Evolutionary conservation across 1,140 invertebrate species (phyloP), one percentile per base, ranked within the genome.

Genomic region (Brachionus calyciflorus): DNA sequence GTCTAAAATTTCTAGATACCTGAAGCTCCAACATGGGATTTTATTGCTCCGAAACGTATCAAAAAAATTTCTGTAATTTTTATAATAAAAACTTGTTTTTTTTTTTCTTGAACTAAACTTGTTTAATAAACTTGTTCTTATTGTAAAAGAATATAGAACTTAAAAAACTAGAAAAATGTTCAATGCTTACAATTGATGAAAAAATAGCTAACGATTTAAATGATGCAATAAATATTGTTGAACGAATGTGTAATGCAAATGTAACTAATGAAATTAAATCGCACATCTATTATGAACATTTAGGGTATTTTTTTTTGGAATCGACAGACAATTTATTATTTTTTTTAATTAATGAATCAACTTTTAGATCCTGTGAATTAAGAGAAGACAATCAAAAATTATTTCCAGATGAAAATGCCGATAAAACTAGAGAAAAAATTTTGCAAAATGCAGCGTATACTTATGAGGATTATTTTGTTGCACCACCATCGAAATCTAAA

Each of bases 381-480:
- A 49, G 48, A 73, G 46, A 49, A 73, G 69, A 73, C 33, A 30
- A 33, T 12, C 46, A 49, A 73, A 55, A 49, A 53, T 33, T 51
- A 19, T 17, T 2, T 33, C 53, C 44, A 46, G 44, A 46, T 7
- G 53, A 28, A 57, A 46, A 12, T n/a, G 37, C n/a, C 19, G 12
- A 19, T 7, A 30, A 60, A 9, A n/a, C 12, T 9, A 49, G 48
- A 14, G 28, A 55, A 24, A 37, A 73, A 73, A 40, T 73, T 37
- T 24, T 30, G 6, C n/a, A 19, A n/a, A 73, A 73, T 51, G 19
- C 44, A 1, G 4, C 21, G 40, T 51, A 37, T 17, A 48, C 21
- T 51, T 73, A 51, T 17, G 48, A 73, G 51, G 69, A 73, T 24
- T 73, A 73, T 41, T 73, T 73, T 40, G 10, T 53, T 40, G 46